These are phyloP conservation scores for Megalurothrips usitatus DNA, from an alignment of 2,888 invertebrate genomes.

Conservation along the genomic window DNA sequence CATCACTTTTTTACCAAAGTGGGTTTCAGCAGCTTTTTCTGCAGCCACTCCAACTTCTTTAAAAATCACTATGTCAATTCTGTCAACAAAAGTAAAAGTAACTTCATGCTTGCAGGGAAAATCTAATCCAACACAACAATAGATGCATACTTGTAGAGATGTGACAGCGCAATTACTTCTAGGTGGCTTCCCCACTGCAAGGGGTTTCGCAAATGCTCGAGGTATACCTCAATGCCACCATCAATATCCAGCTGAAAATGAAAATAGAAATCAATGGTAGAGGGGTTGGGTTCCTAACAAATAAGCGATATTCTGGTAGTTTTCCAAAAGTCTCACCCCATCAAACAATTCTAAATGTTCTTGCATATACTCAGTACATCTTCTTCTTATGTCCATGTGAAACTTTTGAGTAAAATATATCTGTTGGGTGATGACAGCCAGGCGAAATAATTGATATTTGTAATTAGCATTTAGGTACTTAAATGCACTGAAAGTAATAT, in stretches of 20 bases:
- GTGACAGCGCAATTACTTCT: slow-evolving; percentile 67
- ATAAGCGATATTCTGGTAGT: slow-evolving; percentile 26
- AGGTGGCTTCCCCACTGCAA: slow-evolving; percentile 64
- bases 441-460: too few species aligned
- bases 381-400: slow-evolving; percentile 67
- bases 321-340: slow-evolving; percentile 50
- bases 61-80: slow-evolving; percentile 69
- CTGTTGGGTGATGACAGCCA: slow-evolving; percentile 43
- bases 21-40: slow-evolving; percentile 54
- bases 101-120: background rate
- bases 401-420: slow-evolving; percentile 61
- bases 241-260: slow-evolving; percentile 54
- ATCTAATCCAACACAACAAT: background rate
- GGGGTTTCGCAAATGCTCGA: slow-evolving; percentile 63
- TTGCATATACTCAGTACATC: slow-evolving; percentile 69
- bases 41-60: slow-evolving; percentile 57
- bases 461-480: too few species aligned
- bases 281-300: slow-evolving; percentile 20
- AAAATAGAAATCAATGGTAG: slow-evolving; percentile 27
- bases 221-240: slow-evolving; percentile 61
- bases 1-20: slow-evolving; percentile 51
- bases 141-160: slow-evolving; percentile 59
- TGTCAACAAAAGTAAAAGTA: slow-evolving; percentile 42
- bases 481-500: background rate
- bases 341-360: slow-evolving; percentile 59